These are phyloP conservation scores for Sebastes cheni DNA, from an alignment of 2,797 vertebrate genomes.

Conservation along the genomic window DNA sequence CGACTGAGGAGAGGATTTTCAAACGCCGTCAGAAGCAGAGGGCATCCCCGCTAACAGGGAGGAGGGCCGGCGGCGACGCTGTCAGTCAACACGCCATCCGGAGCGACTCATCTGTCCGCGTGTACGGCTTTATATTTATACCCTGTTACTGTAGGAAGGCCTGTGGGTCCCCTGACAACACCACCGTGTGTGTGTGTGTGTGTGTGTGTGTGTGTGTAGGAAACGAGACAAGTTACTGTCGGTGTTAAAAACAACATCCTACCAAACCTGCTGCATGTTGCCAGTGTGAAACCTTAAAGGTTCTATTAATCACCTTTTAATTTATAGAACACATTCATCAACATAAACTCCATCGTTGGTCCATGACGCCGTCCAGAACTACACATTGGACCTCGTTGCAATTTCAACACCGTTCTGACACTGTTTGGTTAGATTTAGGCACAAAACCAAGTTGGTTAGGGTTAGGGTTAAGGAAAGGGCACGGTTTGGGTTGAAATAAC, in stretches of 20 bases:
- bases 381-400: neutral
- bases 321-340: neutral
- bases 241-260: neutral
- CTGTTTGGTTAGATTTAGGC: too few species aligned
- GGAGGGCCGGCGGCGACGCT: conserved; percentile 32
- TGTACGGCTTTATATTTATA: conserved; percentile 32
- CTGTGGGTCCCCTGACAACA: conserved; percentile 8
- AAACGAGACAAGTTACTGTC: neutral
- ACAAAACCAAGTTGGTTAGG: too few species aligned
- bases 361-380: too few species aligned
- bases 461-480: too few species aligned
- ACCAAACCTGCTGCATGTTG: neutral
- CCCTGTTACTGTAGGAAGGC: conserved; percentile 21
- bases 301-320: neutral
- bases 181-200: too few species aligned
- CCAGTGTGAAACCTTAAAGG: neutral
- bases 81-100: conserved; percentile 41
- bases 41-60: conserved; percentile 56
- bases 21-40: conserved; percentile 57
- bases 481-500: too few species aligned
- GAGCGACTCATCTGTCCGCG: conserved; percentile 12
- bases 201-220: neutral
- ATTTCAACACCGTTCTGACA: too few species aligned
- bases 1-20: conserved; percentile 53
- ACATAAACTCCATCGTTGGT: too few species aligned